Conservation (phyloP, 2,888 invertebrate species). For the Morpho helenor region DNA sequence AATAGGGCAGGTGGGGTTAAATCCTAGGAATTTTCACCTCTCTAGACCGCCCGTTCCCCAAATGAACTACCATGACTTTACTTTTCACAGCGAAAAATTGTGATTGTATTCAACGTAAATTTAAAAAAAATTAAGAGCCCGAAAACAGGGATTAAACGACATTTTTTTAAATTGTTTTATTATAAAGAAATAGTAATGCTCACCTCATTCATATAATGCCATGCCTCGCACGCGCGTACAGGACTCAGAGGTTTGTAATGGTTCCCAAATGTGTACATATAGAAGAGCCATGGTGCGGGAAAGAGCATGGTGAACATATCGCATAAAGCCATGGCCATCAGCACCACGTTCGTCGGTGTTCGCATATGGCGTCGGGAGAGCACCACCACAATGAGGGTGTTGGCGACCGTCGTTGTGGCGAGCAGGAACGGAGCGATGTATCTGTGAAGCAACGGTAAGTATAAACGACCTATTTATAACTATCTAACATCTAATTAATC, state of each 20-base stretch:
- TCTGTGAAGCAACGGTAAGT: conserved; percentile 36
- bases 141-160: too few species aligned
- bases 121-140: too few species aligned
- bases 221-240: conserved; percentile 87
- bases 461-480: too few species aligned
- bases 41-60: too few species aligned
- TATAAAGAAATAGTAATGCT: too few species aligned
- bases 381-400: conserved; percentile 94
- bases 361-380: conserved; percentile 94
- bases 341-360: conserved; percentile 94
- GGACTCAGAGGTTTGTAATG: conserved; percentile 90
- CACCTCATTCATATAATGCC: conserved; percentile 89
- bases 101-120: too few species aligned
- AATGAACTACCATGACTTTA: too few species aligned
- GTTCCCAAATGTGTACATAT: conserved; percentile 94
- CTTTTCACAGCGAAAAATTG: too few species aligned
- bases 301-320: conserved; percentile 96
- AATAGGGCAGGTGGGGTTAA: too few species aligned
- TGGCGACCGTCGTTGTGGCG: conserved; percentile 92
- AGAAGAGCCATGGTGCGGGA: conserved; percentile 94
- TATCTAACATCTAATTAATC: too few species aligned
- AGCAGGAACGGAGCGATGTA: conserved; percentile 91
- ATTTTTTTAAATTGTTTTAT: too few species aligned
- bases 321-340: conserved; percentile 97
- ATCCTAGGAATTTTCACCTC: too few species aligned